These are phyloP conservation scores for Telmatherina bonti DNA, from an alignment of 2,797 vertebrate species.

Conservation along the genomic window DNA sequence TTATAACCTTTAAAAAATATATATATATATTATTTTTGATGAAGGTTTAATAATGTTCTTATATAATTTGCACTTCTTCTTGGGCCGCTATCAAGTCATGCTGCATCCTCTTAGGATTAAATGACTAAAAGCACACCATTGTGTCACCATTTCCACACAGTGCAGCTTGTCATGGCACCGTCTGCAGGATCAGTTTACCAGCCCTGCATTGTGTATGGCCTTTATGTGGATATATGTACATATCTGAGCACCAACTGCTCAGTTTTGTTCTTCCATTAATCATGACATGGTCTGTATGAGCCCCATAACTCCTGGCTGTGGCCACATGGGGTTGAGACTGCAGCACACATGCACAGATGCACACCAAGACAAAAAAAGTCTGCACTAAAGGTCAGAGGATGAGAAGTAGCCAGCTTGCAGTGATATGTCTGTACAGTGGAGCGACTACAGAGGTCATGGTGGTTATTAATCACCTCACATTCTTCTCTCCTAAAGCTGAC, in stretches of 20 bases:
- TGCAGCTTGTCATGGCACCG: not conserved
- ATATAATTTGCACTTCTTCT: too few relatives aligned
- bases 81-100: too few relatives aligned
- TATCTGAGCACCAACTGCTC: slow-evolving; percentile 50
- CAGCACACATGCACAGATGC: slow-evolving; percentile 24
- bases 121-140: not conserved
- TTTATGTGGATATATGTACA: slow-evolving; percentile 21
- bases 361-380: slow-evolving; percentile 30
- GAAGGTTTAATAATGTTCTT: too few relatives aligned
- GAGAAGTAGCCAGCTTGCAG: slow-evolving; percentile 26
- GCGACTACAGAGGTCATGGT: slow-evolving; percentile 12
- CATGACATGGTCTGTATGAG: slow-evolving; percentile 61
- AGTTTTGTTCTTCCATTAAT: slow-evolving; percentile 69
- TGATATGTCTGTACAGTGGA: slow-evolving; percentile 32
- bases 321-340: slow-evolving; percentile 55
- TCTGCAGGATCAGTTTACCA: slow-evolving; percentile 16
- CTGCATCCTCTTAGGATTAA: not conserved
- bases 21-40: too few relatives aligned
- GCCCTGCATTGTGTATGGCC: slow-evolving; percentile 11
- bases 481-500: not conserved
- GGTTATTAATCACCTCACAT: slow-evolving; percentile 44
- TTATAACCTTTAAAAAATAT: too few relatives aligned
- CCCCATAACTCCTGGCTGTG: slow-evolving; percentile 52
- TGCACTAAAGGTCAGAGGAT: slow-evolving; percentile 55
- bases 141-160: not conserved